Evolutionary conservation across 2,888 invertebrate genomes (phyloP).

Genomic region (Drosophila anceps): DNA sequence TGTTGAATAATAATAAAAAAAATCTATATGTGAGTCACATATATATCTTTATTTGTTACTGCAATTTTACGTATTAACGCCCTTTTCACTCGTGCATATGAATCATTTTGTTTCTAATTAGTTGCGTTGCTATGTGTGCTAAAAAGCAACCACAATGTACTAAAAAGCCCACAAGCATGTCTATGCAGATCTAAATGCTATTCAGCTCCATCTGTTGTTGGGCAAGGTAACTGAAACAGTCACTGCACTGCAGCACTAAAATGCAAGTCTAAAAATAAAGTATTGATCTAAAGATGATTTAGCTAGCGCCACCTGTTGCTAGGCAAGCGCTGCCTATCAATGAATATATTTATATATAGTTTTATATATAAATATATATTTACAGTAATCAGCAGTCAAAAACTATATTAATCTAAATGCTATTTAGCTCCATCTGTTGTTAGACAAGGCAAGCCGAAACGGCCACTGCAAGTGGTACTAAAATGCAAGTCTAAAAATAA

Average conservation of each 20-base stretch:
- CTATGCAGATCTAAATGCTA: conserved; percentile 27
- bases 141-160: conserved; percentile 5
- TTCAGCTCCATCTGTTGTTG: conserved; percentile 37
- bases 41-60: background rate
- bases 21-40: conserved; percentile 46
- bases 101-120: conserved; percentile 12
- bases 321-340: background rate
- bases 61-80: conserved; percentile 10
- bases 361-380: too few species aligned
- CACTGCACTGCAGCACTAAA: conserved; percentile 12
- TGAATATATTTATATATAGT: too few species aligned
- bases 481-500: conserved; percentile 32
- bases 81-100: conserved; percentile 1
- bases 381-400: too few species aligned
- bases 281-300: conserved; percentile 24
- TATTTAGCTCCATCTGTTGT: conserved; percentile 34
- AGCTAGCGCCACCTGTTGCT: conserved; percentile 37
- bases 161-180: background rate
- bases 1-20: conserved; percentile 1
- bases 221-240: background rate
- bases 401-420: conserved; percentile 17
- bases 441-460: conserved; percentile 1
- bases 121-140: background rate
- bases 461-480: background rate
- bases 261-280: conserved; percentile 24